Base-by-base conservation (phyloP, 37 sponge, comb jelly and placozoan species). In the Aphrocallistes beatrix region DNA sequence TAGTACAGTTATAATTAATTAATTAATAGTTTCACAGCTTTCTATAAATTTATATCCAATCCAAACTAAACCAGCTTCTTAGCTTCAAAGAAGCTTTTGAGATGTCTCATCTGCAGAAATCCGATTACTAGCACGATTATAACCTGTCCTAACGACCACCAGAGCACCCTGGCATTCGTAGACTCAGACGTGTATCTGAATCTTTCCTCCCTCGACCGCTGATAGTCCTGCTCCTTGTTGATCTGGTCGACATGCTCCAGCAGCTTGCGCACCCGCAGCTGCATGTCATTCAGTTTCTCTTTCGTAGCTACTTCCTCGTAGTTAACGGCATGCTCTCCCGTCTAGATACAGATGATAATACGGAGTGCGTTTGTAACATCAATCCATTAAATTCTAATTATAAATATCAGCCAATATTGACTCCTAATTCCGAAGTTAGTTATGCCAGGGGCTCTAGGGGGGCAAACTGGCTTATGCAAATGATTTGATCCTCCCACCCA, bases 241-340 rank as follows among this genome's bases (percentile, higher is more conserved):
- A 97, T 97, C 88, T 97, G 99, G 49, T 94, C 99, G 21, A 94
- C 91, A 51, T 97, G 99, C 37, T 97, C 95, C 47, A 97, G 84
- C 36, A 97, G 90, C 87, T 97, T 95, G 47, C 94, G 86, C 1
- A 97, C 84, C 23, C 99, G 81, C 83, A 97, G 90, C 81, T 97
- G 99, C 3, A 97, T 87, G 82, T 97, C 99, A 42, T 85, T 90
- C 87, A 97, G 90, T 85, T 94, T 97, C 89, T 97, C 95, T 90
- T 91, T 97, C 21, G 93, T 93, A 38, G 91, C 93, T 17, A 97
- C 87, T 37, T 93, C 89, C 36, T 88, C 89, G 83, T 97, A 97
- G 51, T 97, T 93, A 39, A 92, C 93, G 23, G 99, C 99, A 84
- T 97, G 95, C 75, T 97, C 99, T 25, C 99, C 99, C 81, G 94